A percentile compares a stretch with the other conserved stretches of the same genome.
These are phyloP conservation scores for Papilio demoleus DNA, from an alignment of 2,888 invertebrate species.

Conservation along the genomic window DNA sequence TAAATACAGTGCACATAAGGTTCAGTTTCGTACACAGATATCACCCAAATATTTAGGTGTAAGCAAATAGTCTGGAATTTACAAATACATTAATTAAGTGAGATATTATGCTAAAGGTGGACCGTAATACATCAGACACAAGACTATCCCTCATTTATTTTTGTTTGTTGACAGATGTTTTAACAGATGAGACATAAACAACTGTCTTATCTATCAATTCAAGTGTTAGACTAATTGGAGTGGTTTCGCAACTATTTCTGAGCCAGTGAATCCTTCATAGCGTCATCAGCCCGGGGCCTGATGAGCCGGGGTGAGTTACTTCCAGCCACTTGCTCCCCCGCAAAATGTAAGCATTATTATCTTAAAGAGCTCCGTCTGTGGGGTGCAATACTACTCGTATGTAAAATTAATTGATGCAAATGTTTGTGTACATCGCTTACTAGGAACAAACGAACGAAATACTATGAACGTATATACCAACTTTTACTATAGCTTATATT, in stretches of 20 bases:
- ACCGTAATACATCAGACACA: neutral
- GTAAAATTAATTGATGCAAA: constrained; percentile 10
- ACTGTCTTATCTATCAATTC: constrained; percentile 3
- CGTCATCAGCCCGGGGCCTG: neutral
- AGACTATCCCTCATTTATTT: neutral
- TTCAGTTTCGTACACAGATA: no score
- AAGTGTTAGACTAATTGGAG: constrained; percentile 27
- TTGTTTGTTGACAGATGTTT: neutral
- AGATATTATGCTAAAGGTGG: no score
- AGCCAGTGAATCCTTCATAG: neutral
- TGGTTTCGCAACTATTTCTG: constrained; percentile 6
- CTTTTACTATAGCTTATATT: neutral
- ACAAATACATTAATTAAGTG: no score
- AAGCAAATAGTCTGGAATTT: no score
- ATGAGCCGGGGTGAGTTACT: constrained; percentile 33
- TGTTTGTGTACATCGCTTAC: neutral
- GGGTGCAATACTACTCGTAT: neutral
- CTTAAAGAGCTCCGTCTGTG: constrained; percentile 9
- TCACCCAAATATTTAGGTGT: no score
- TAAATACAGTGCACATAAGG: neutral
- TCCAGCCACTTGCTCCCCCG: constrained; percentile 40
- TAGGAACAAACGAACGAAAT: neutral
- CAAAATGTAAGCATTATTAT: constrained; percentile 16
- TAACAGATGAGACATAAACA: neutral
- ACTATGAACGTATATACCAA: no score